phyloP scores from a whole-genome alignment of 2,888 invertebrate genomes.

The Sisyra terminalis region DNA sequence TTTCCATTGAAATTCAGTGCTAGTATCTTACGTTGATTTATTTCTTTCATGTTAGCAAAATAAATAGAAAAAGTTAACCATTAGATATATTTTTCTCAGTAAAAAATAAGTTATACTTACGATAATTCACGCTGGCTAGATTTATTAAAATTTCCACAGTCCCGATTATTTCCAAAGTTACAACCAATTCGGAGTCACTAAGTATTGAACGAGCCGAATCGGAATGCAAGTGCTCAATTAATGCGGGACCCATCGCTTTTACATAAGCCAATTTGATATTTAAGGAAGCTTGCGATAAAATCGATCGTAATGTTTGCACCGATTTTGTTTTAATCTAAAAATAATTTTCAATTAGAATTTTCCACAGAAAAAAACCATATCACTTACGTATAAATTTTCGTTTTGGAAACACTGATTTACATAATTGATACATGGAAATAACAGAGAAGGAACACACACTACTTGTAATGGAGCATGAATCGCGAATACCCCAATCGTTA shows the following conservation, averaged over 20 bases:
- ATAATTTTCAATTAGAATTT: background rate
- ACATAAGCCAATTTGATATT: slow-evolving; percentile 63
- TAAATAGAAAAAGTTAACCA: no score
- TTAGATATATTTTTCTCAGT: no score
- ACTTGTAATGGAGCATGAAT: slow-evolving; percentile 66
- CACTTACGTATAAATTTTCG: slow-evolving; percentile 36
- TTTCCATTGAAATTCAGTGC: no score
- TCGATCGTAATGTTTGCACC: slow-evolving; percentile 58
- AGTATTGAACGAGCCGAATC: slow-evolving; percentile 41
- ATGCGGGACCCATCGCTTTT: slow-evolving; percentile 60
- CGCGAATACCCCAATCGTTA: slow-evolving; percentile 78
- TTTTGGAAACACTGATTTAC: slow-evolving; percentile 69
- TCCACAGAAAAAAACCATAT: no score
- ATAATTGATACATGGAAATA: slow-evolving; percentile 85
- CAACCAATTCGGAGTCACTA: slow-evolving; percentile 49
- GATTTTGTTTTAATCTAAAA: slow-evolving; percentile 56
- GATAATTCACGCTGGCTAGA: slow-evolving; percentile 56
- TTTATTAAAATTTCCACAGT: slow-evolving; percentile 59
- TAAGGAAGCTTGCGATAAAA: slow-evolving; percentile 56
- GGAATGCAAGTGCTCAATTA: slow-evolving; percentile 57
- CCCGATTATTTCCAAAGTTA: slow-evolving; percentile 54
- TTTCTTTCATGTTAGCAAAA: slow-evolving; percentile 10
- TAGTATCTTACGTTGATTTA: background rate
- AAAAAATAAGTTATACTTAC: slow-evolving; percentile 35
- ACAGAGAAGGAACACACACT: slow-evolving; percentile 61